Evolutionary conservation across 2,113 vertebrate species (phyloP), one percentile per base, ranked within the genome.

Genomic region (Perccottus glenii): DNA sequence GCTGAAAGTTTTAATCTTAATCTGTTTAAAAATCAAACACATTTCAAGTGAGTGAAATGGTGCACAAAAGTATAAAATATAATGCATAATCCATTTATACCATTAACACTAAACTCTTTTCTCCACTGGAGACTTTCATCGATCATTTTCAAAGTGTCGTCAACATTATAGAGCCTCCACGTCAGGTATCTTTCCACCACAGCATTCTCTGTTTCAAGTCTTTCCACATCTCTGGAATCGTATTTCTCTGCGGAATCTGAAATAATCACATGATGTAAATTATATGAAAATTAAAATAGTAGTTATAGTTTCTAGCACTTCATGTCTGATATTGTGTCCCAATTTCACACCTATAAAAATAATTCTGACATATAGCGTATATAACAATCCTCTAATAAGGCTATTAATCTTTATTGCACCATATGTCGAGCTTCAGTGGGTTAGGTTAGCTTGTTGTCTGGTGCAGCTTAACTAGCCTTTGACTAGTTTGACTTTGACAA

Each of bases 41-140:
- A 43, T 43, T 43, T 2, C 12, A 1, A 6, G 15, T 3, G 15
- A 15, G 36, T 48, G 5, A 71, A 14, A 40, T 3, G 15, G 8
- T 7, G 0, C 2, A 27, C 36, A 16, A 63, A 46, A 45, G 32
- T 19, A 47, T 35, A 19, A 11, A 5, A 64, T 19, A 4, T 2
- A 11, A 6, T 8, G 14, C 1, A 16, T 27, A 2, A 14, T 5
- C 14, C 36, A 1, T 9, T 53, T 93, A 88, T 94, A 99, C 98
- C 97, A 65, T 98, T 96, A 56, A 99, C 71, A 2, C 87, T 77
- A 66, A 91, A 94, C 6, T 99, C 96, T 73, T 96, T 98, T 49
- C 97, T 95, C 97, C 97, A 99, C 38, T 94, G 96, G 67, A 98
- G 89, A 84, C 98, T 99, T 69, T 97, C 96, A 84, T 98, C 96